Evolutionary conservation across 1,140 invertebrate species (phyloP).

Genomic region (Temnothorax nylanderi): DNA sequence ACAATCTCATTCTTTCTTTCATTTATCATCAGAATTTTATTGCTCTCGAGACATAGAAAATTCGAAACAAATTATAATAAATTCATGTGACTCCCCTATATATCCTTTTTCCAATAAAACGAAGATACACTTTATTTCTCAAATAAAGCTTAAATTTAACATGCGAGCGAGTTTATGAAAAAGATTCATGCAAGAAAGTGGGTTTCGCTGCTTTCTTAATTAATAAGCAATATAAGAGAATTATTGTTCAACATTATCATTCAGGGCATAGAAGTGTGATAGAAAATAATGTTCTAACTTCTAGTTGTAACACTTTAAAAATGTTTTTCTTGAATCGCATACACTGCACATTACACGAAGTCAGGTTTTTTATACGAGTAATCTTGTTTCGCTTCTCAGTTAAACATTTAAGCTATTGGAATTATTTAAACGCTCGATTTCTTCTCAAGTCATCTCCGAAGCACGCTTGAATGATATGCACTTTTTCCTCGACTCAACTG

Average conservation of each 20-base stretch:
- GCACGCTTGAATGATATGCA: not conserved
- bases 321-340: not conserved
- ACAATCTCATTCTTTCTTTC: not conserved
- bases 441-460: not conserved
- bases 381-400: not conserved
- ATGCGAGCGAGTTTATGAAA: not conserved
- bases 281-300: not conserved
- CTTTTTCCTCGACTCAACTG: not conserved
- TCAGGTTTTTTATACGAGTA: not conserved
- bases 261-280: no score
- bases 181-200: not conserved
- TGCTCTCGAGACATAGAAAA: not conserved
- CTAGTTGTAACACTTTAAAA: not conserved
- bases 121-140: not conserved
- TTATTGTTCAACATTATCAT: not conserved
- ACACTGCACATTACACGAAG: not conserved
- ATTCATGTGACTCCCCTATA: not conserved
- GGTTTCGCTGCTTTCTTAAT: not conserved
- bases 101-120: not conserved
- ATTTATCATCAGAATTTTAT: not conserved
- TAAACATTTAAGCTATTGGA: slow-evolving; percentile 13
- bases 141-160: not conserved
- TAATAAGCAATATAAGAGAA: not conserved
- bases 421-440: slow-evolving; percentile 21
- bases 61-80: not conserved